Evolutionary conservation across 2,113 vertebrate species (phyloP), one percentile per base, ranked within the genome.

Genomic region (Oreamnos americanus): DNA sequence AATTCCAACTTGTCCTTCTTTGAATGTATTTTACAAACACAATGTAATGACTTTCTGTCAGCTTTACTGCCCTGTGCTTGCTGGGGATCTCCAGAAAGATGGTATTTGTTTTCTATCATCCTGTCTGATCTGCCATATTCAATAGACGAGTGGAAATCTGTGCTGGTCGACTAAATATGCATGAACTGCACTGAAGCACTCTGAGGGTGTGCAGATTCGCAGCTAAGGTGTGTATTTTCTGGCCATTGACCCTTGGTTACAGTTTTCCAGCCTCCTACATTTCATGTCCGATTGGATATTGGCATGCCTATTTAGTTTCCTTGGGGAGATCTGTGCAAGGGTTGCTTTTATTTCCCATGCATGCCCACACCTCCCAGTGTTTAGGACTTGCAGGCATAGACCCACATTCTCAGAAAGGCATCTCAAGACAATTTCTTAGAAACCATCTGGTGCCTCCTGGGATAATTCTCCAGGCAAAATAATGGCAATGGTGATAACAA

Each of bases 191-290:
- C 0, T 0, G 33, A 2, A 0, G 12, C 16, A 1, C 26, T 9
- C 26, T 23, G 15, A 33, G 19, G 0, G 39, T 1, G 15, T 30
- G 1, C 47, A 19, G 11, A 21, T 6, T 30, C 21, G 0, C 43
- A 7, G 60, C 17, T 39, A 0, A 0, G 0, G 2, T 2, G 36
- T 1, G 9, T 0, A 0, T 16, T 28, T 71, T 12, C 74, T 79
- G 71, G n/a, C 57, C 55, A 7, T 2, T 1, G 58, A 81, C 10
- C 43, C 60, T 4, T 3, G 33, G 57, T 7, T 14, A 16, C 57
- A 47, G 3, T 26, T 23, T 15, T 17, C 36, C 16, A 28, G 8
- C 0, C 0, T 14, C 26, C 43, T 7, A 0, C 23, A 3, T 4
- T 15, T 55, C 79, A 5, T 0, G 1, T 5, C 36, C 3, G 13